Evolutionary conservation across 2,113 vertebrate species (phyloP).

Genomic region (Kryptolebias marmoratus): DNA sequence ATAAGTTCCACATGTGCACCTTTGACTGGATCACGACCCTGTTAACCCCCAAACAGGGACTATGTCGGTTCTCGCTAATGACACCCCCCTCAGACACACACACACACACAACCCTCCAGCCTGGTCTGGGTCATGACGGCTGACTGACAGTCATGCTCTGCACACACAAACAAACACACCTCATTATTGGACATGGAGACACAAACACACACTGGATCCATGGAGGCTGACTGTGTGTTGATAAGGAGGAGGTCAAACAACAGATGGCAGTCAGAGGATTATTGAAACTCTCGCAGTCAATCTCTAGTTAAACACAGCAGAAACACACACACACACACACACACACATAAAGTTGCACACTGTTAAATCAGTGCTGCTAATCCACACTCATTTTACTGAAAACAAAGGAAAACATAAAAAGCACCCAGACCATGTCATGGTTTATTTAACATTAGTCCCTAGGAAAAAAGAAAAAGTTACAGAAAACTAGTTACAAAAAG

Average conservation of each 20-base stretch:
- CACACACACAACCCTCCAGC: neutral
- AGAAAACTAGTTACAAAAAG: neutral
- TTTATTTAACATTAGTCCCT: neutral
- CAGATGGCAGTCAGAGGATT: conserved; percentile 71
- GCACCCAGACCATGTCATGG: neutral
- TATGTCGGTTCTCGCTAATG: conserved; percentile 56
- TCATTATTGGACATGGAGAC: conserved; percentile 44
- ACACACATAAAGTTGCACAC: neutral
- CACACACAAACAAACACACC: conserved; percentile 70
- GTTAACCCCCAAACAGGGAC: conserved; percentile 82
- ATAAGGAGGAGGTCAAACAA: conserved; percentile 75
- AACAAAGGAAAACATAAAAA: neutral
- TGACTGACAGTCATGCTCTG: conserved; percentile 60
- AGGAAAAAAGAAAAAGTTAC: neutral
- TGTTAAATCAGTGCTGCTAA: neutral
- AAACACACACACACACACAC: conserved; percentile 4
- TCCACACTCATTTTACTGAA: neutral
- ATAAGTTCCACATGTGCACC: conserved; percentile 84
- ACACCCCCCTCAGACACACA: conserved; percentile 26
- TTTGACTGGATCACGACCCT: conserved; percentile 78
- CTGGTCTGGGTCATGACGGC: conserved; percentile 49
- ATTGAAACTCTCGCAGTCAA: conserved; percentile 59
- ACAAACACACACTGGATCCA: conserved; percentile 46
- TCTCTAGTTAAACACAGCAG: conserved; percentile 48
- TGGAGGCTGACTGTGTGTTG: conserved; percentile 50